These are phyloP conservation scores for Gryon sp. DNA, from an alignment of 1,140 invertebrate genomes.

Conservation along the genomic window DNA sequence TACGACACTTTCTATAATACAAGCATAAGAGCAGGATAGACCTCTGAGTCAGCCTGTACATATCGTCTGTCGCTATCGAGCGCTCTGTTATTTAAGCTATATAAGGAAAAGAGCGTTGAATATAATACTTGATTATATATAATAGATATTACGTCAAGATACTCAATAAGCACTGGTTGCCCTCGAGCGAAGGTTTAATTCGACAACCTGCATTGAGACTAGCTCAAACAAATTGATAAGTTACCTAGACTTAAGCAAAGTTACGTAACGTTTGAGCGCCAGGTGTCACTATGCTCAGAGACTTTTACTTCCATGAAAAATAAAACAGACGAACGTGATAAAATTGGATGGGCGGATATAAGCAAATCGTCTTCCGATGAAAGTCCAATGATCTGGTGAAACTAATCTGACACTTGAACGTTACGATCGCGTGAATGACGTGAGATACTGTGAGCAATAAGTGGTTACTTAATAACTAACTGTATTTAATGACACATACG, in stretches of 20 bases:
- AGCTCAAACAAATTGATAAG: constrained; percentile 64
- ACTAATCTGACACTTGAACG: background rate
- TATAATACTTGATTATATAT: constrained; percentile 56
- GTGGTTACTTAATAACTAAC: constrained; percentile 62
- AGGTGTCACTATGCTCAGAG: background rate
- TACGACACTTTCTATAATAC: constrained; percentile 18
- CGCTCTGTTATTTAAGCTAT: constrained; percentile 61
- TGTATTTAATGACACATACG: constrained; percentile 63
- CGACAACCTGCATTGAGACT: constrained; percentile 64
- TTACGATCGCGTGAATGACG: constrained; percentile 32
- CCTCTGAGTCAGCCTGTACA: constrained; percentile 58
- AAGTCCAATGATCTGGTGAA: background rate
- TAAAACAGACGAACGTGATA: background rate
- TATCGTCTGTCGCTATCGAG: constrained; percentile 63
- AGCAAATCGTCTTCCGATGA: constrained; percentile 40
- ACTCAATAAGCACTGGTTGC: constrained; percentile 66
- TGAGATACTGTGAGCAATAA: constrained; percentile 76
- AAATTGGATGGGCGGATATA: background rate
- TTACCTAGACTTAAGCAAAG: constrained; percentile 28
- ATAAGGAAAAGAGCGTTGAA: constrained; percentile 54
- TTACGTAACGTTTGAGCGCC: background rate
- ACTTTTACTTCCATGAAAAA: constrained; percentile 23
- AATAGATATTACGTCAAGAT: constrained; percentile 64
- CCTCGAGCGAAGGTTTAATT: constrained; percentile 56
- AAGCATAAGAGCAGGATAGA: constrained; percentile 46